Base-by-base conservation (phyloP, 2,797 vertebrate species). In the Sandelia bainsii region DNA sequence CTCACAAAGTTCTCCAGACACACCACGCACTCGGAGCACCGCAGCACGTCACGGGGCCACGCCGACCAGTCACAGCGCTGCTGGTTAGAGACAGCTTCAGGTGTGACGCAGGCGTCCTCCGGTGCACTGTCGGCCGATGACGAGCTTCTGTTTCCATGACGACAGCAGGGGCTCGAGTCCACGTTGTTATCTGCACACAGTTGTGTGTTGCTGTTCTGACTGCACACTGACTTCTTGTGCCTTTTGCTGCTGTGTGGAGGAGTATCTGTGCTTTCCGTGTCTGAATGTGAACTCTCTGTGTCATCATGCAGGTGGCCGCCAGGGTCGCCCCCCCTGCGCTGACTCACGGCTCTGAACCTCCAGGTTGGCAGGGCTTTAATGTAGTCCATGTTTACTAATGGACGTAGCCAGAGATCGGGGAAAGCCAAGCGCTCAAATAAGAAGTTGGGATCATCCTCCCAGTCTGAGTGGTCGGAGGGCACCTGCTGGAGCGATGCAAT, bases 391-490 rank as follows among this genome's bases (percentile, higher is more conserved):
- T 97, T 95, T 69, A 99, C 95, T 50, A 99, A 89, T 3, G 98
- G 97, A 76, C 93, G 98, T 60, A 99, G 96, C 98, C 98, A 99
- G 66, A 99, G 96, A 67, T 98, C 97, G 0, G 98, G 98, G 77
- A 99, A 98, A 10, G 98, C 97, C 89, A 99, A 86, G 5, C 96
- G 93, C 83, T 99, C 96, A 7, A 99, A 84, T 62, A 99, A 91
- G 54, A 98, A 92, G 84, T 95, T 95, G 0, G 96, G 96, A 85
- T 98, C 97, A 62, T 98, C 97, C 0, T 99, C 98, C 98, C 98
- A 99, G 64, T 99, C 97, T 0, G 97, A 98, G 62, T 96, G 94
- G 58, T 96, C 94, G 32, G 82, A 86, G 0, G 96, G 97, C 34
- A 96, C 93, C 78, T 96, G 95, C 77, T 98, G 97, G 32, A 97